Base-by-base conservation (phyloP, 2,888 invertebrate species). In the Teleogryllus oceanicus region DNA sequence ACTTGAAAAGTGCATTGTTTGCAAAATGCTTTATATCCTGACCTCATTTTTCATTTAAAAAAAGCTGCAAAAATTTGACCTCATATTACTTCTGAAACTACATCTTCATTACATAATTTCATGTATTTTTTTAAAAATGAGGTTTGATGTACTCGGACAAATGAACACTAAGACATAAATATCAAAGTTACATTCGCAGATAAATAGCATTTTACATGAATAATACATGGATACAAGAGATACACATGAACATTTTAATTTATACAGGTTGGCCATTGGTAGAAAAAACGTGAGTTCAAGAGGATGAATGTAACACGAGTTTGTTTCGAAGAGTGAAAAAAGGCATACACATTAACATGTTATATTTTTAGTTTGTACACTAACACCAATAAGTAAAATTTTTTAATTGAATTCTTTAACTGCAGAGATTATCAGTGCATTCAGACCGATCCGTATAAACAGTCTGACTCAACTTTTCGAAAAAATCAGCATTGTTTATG, bases 341-440 rank as follows among this genome's bases (percentile, higher is more conserved):
- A 62, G 62, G 62, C 62, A 62, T 18, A 62, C 62, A 62, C 62
- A 62, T 62, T 62, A 62, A 62, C 62, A 62, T 62, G 13, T 62
- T 62, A 62, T 62, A 62, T 3, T 62, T 62, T 62, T 62, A 16
- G 62, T 62, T 62, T 62, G 62, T 62, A 62, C 62, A 62, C 62
- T 62, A 62, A 62, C 62, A 62, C 62, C 62, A 62, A 62, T 62
- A 62, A 62, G 62, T 62, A 62, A 62, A 62, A 62, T 62, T 62
- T 13, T 62, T 62, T 62, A 62, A 62, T 18, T 62, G 13, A 18
- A 37, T 37, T 37, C n/a, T 62, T 62, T n/a, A 62, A 62, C 62
- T 62, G 62, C 62, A 62, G 62, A 62, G 62, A 62, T 62, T 62
- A 62, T 62, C 62, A 62, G 62, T 62, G 62, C 62, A 62, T n/a